Conservation (phyloP, 2,113 vertebrate species). For the Erpornis zantholeuca region DNA sequence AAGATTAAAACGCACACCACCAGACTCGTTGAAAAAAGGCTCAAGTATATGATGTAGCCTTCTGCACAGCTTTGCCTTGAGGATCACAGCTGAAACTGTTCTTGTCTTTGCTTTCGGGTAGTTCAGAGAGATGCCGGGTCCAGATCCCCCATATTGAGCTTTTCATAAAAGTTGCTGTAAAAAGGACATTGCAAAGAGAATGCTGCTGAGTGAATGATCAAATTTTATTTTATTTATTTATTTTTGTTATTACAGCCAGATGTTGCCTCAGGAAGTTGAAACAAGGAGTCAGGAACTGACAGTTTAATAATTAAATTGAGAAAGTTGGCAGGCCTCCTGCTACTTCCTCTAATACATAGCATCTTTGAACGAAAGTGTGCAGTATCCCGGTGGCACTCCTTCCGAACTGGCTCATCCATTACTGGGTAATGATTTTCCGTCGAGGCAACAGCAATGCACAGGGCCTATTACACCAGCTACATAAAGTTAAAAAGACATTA, state of each 20-base stretch:
- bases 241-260: constrained; percentile 63
- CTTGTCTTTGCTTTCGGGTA: neutral
- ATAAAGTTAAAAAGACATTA: constrained; percentile 80
- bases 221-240: constrained; percentile 63
- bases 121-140: neutral
- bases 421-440: constrained; percentile 75
- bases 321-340: constrained; percentile 62
- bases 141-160: neutral
- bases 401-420: constrained; percentile 72
- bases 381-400: constrained; percentile 64
- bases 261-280: constrained; percentile 70
- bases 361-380: constrained; percentile 67
- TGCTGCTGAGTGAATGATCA: constrained; percentile 12
- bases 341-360: constrained; percentile 37
- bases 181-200: neutral
- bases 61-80: neutral
- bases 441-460: constrained; percentile 61
- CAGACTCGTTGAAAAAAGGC: neutral
- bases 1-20: neutral
- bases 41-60: neutral
- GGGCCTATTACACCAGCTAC: constrained; percentile 73
- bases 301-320: constrained; percentile 67
- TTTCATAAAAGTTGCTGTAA: neutral
- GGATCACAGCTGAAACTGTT: neutral
- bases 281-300: constrained; percentile 59